Conservation (phyloP, 2,888 invertebrate species). For the Sminthurides aquaticus region DNA sequence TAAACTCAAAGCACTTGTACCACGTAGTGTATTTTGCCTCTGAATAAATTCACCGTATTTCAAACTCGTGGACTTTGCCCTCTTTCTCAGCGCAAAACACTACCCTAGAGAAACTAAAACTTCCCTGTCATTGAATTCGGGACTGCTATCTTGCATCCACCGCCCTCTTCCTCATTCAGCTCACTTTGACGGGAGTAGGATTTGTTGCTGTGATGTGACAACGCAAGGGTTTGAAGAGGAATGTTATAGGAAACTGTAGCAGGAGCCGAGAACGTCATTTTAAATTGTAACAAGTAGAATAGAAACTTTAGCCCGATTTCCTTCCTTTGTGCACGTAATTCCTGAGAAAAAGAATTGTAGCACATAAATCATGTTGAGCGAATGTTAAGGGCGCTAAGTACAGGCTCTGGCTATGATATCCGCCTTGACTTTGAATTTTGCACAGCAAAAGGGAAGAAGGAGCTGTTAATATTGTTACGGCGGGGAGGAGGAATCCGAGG, state of each 20-base stretch:
- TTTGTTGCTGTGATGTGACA: neutral
- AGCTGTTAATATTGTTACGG: too few species aligned
- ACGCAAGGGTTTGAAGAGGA: too few species aligned
- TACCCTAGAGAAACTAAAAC: neutral
- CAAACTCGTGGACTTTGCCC: neutral
- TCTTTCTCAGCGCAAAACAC: neutral
- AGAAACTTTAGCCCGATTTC: slow-evolving; percentile 5
- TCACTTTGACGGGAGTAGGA: neutral
- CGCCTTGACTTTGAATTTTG: too few species aligned
- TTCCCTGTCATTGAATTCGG: slow-evolving; percentile 3
- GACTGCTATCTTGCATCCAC: neutral
- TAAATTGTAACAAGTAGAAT: neutral
- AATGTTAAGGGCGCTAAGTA: too few species aligned
- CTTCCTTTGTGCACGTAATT: neutral
- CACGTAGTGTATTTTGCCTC: neutral
- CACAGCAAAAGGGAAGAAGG: too few species aligned
- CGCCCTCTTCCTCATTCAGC: neutral
- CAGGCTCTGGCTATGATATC: too few species aligned
- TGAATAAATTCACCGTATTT: neutral
- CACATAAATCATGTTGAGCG: too few species aligned
- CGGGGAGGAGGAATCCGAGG: too few species aligned
- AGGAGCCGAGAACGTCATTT: neutral
- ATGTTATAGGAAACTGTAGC: too few species aligned
- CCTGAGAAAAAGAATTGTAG: neutral
- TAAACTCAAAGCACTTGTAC: neutral